A percentile compares a stretch with the other conserved stretches of the same genome.
Evolutionary conservation across 2,113 vertebrate species (phyloP).

Genomic region (Sitta europaea): DNA sequence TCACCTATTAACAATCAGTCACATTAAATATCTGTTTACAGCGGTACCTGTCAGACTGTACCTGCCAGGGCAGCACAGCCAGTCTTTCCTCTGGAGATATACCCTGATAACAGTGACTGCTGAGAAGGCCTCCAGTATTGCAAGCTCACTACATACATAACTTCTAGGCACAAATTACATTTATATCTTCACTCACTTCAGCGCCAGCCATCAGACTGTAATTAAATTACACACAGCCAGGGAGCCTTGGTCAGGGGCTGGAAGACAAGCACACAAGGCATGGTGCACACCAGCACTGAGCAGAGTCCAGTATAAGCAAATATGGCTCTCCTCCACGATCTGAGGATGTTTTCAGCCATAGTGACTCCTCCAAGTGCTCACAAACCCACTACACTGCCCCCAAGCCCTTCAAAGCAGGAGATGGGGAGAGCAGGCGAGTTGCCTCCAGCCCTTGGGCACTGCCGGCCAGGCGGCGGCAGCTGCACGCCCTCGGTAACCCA

Average conservation of each 20-base stretch:
- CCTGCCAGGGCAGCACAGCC: not conserved
- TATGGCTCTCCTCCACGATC: accelerated
- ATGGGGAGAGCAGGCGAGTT: accelerated
- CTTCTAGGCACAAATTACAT: not conserved
- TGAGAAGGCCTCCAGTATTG: not conserved
- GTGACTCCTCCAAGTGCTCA: not conserved
- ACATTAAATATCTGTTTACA: not conserved
- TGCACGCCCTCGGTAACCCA: accelerated
- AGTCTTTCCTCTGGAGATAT: not conserved
- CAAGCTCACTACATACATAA: not conserved
- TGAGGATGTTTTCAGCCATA: accelerated
- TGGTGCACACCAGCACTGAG: accelerated
- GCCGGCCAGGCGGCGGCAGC: not conserved
- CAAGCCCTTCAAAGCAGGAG: not conserved
- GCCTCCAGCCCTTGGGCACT: not conserved
- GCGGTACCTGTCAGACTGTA: not conserved
- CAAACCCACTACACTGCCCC: not conserved
- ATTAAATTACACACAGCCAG: not conserved
- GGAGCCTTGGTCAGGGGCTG: not conserved
- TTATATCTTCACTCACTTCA: not conserved
- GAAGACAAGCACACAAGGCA: accelerated
- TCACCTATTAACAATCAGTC: not conserved
- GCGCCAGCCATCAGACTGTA: not conserved
- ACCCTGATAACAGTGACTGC: not conserved
- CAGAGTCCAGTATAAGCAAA: not conserved